Conservation (phyloP, 2,888 invertebrate species). For the Meganola albula region DNA sequence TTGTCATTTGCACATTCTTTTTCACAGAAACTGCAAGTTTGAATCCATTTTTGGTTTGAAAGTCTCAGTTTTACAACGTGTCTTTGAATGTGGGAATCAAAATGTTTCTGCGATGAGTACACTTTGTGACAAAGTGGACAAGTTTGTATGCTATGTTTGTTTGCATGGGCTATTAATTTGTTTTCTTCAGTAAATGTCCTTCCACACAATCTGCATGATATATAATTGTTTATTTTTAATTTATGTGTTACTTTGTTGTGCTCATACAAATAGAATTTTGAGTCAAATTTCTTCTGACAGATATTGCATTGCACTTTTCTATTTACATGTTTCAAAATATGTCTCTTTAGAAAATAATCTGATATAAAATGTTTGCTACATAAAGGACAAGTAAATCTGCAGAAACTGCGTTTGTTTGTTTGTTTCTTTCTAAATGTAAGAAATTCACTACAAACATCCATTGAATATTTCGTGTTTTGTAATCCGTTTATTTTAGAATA, state of each 20-base stretch:
- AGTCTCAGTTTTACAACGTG: constrained; percentile 43
- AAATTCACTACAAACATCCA: constrained; percentile 54
- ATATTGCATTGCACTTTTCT: constrained; percentile 38
- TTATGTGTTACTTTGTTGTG: constrained; percentile 53
- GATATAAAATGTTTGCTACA: constrained; percentile 63
- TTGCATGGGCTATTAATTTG: constrained; percentile 40
- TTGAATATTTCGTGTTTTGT: constrained; percentile 17
- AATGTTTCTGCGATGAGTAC: constrained; percentile 41
- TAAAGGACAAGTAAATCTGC: constrained; percentile 48
- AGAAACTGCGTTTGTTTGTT: constrained; percentile 24
- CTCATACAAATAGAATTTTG: constrained; percentile 55
- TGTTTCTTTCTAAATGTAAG: constrained; percentile 51
- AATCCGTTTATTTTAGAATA: constrained; percentile 47
- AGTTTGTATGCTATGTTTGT: constrained; percentile 37
- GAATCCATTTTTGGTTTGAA: constrained; percentile 25
- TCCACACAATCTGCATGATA: constrained; percentile 46
- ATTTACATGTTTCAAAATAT: constrained; percentile 47
- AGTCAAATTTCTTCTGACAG: constrained; percentile 42
- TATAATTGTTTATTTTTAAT: constrained; percentile 27
- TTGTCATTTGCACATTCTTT: constrained; percentile 53
- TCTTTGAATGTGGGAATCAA: constrained; percentile 48
- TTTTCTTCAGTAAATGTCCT: constrained; percentile 36
- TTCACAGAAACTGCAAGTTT: constrained; percentile 65
- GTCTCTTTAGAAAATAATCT: constrained; percentile 55
- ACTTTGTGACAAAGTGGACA: constrained; percentile 54